Evolutionary conservation across 2,113 vertebrate species (phyloP), one percentile per base, ranked within the genome.

Genomic region (Neodontobutis hainanensis): DNA sequence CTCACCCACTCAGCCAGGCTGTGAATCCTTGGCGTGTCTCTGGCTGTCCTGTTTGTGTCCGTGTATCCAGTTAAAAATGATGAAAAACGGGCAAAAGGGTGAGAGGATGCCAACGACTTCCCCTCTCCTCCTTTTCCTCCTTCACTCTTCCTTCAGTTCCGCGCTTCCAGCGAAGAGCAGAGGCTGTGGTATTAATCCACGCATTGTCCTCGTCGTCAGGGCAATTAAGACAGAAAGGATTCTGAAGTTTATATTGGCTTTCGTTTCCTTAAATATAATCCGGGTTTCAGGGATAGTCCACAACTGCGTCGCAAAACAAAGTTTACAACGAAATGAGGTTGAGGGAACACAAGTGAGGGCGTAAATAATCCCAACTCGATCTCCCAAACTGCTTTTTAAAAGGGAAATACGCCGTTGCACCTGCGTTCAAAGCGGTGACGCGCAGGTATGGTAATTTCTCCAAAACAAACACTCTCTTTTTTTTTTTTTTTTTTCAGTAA

Each of bases 1-100:
- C 52, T 55, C 52, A 55, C 52, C 52, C 32, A 83, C 91, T 92
- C 84, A 93, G 91, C 92, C 84, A 88, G 90, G 83, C 80, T 85
- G 85, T 80, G 80, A 88, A 81, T 89, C 85, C 84, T 81, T 70
- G 58, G 78, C 45, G 81, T 79, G 79, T 74, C 61, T 79, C 56
- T 56, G 8, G 69, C 16, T 82, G 81, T 50, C 12, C 52, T 12
- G 11, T 38, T 34, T 50, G 57, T 68, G 73, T 80, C 77, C 61
- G 68, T 47, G 81, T 85, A 88, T 89, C 84, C 86, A 77, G 77
- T 73, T 74, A 80, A 81, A 70, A 69, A 58, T 14, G 12, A 2
- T 48, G 57, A 78, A 75, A 65, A 86, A 85, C 68, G 67, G 53
- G 70, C 80, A 76, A 86, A 88, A 80, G 66, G 84, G 71, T 67